Percentiles rank a stretch among this genome's conserved stretches.
Conservation (phyloP, 2,888 invertebrate genomes). For the Dascillus cervinus region DNA sequence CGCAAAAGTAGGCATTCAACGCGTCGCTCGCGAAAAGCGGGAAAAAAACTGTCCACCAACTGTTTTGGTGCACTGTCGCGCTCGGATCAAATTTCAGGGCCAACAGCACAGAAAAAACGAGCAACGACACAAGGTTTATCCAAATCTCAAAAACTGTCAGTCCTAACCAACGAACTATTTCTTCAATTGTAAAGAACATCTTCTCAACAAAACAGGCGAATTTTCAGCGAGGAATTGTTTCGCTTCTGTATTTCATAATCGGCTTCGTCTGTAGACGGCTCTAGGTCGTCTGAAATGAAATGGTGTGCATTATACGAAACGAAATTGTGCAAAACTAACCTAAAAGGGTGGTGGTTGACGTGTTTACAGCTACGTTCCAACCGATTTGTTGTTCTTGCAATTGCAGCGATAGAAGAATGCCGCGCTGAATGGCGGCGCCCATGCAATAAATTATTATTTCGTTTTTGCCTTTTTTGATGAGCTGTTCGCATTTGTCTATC, state of each 20-base stretch:
- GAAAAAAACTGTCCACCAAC: slow-evolving; percentile 87
- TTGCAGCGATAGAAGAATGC: slow-evolving; percentile 77
- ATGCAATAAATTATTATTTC: slow-evolving; percentile 79
- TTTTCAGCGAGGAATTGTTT: slow-evolving; percentile 78
- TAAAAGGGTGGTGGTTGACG: slow-evolving; percentile 76
- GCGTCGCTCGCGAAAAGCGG: slow-evolving; percentile 90
- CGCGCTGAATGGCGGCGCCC: no score
- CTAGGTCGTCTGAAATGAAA: slow-evolving; percentile 66
- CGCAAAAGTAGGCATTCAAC: slow-evolving; percentile 88
- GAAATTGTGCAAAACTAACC: slow-evolving; percentile 55
- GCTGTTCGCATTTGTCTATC: slow-evolving; percentile 67
- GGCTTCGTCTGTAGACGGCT: slow-evolving; percentile 69
- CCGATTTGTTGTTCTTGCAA: slow-evolving; percentile 61
- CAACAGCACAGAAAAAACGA: slow-evolving; percentile 76
- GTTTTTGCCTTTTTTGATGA: slow-evolving; percentile 62
- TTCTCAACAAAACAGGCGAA: slow-evolving; percentile 63
- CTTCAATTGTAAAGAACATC: slow-evolving; percentile 86
- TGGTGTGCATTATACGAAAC: slow-evolving; percentile 1
- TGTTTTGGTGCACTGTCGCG: slow-evolving; percentile 41
- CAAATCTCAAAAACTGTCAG: slow-evolving; percentile 93
- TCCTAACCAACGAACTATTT: slow-evolving; percentile 89
- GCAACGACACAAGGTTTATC: slow-evolving; percentile 75
- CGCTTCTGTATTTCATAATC: slow-evolving; percentile 66
- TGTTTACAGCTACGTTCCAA: slow-evolving; percentile 69
- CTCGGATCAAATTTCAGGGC: slow-evolving; percentile 69